Evolutionary conservation across 2,797 vertebrate genomes (phyloP), one percentile per base, ranked within the genome.

Genomic region (Gouania willdenowi): DNA sequence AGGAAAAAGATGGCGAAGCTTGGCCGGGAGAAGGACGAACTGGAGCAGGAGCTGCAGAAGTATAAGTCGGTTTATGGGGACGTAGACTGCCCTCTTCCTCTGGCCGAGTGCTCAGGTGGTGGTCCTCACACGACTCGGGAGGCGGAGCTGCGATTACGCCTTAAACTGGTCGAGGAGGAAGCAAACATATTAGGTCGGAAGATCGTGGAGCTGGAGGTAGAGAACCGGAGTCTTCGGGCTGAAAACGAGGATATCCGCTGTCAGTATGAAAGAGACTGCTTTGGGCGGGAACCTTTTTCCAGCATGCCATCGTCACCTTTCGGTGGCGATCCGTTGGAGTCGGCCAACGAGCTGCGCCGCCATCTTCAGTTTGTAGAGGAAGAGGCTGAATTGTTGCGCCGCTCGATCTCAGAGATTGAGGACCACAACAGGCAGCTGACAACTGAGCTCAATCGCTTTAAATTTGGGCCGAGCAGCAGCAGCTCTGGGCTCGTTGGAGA

Each of bases 341-440:
- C 95, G 0, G 93, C 92, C 3, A 77, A 80, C 0, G 97, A 98
- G 81, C 87, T 98, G 2, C 91, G 94, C 0, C 90, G 94, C n/a
- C 95, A 98, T 72, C 86, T 99, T 37, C 96, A 99, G 56, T 98
- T 98, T 4, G 95, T 98, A 40, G 96, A 99, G 66, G 97, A 98
- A 66, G 96, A 99, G 71, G 97, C 97, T 0, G 95, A 97, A 73
- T 81, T 99, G 13, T 75, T 99, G 44, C 90, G 97, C 6, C 88
- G 96, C 31, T 98, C 97, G 2, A 94, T 99, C 56, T 91, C 94
- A 0, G 97, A 99, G 84, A 94, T 98, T 0, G 97, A 98, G 63
- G 96, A 98, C 83, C 97, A 97, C 83, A 99, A 99, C 80, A 89
- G 92, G 56, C 92, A 97, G 79, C 78, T 99, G 44, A 96, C 92